Evolutionary conservation across 2,888 invertebrate genomes (phyloP), one percentile per base, ranked within the genome.

Genomic region (Oscheius sp.): DNA sequence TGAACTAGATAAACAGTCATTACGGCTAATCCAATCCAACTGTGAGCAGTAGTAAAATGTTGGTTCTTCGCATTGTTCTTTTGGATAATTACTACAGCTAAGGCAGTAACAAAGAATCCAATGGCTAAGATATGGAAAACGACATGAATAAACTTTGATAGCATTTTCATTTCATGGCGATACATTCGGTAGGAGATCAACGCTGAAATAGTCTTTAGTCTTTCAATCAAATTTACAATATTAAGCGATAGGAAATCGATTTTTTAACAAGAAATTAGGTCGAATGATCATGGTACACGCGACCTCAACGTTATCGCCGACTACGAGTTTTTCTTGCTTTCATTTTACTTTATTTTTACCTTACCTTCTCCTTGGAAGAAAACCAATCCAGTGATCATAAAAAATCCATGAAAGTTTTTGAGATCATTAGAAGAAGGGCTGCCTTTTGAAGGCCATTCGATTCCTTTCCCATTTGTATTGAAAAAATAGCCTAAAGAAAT

Each of bases 331-430:
- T n/a, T 17, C 57, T 37, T 1, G 15, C 20, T 17, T 17, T 37
- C 37, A 34, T 37, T 20, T 57, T 37, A 23, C 20, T 25, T 29
- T 25, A 15, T 25, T 50, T 8, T 17, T 50, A 4, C 52, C 65
- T 46, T 27, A 81, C 83, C 81, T 77, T 84, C 84, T 65, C 84
- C 84, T 67, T 84, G 82, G 37, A 81, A 74, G 68, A 81, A 80
- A 6, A 83, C 75, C 12, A 83, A 67, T 15, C 74, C 82, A 25
- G 75, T 52, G 17, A 75, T 69, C 78, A 78, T 80, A 61, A 84
- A 71, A 33, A 76, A 75, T 39, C 71, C 78, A 46, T 78, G 78
- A 25, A 76, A 68, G 20, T 71, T 68, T 23, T 73, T 69, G 33
- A 67, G 61, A 45, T 70, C 70, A 17, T 20, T 27, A 17, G 48